Evolutionary conservation across 2,113 vertebrate species (phyloP).

Genomic region (Bambusicola thoracicus): DNA sequence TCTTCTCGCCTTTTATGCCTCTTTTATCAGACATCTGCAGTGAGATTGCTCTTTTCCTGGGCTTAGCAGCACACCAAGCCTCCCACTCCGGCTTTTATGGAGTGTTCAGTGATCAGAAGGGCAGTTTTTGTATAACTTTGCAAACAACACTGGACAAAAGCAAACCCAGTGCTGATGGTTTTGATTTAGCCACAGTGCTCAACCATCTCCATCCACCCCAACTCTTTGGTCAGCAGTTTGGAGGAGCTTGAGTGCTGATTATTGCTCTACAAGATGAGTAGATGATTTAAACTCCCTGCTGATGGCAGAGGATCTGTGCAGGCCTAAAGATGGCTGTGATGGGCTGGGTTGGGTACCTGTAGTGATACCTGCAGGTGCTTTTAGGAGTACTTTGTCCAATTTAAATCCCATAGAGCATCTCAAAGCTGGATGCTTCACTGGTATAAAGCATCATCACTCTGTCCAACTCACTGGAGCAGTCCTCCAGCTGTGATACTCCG

Average conservation of each 20-base stretch:
- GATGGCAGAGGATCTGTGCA: not conserved
- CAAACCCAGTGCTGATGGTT: not conserved
- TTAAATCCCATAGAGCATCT: not conserved
- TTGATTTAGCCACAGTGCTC: not conserved
- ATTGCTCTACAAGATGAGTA: not conserved
- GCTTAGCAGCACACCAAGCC: not conserved
- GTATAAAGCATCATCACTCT: not conserved
- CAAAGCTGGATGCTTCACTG: not conserved
- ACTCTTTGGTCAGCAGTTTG: not conserved
- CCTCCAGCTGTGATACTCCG: not conserved
- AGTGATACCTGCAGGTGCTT: not conserved
- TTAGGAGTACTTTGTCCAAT: not conserved
- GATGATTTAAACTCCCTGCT: not conserved
- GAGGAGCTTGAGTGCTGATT: not conserved
- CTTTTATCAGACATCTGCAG: not conserved
- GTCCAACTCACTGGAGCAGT: not conserved
- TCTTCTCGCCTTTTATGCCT: not conserved
- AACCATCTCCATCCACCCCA: not conserved
- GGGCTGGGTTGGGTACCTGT: not conserved
- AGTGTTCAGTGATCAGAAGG: not conserved
- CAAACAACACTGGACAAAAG: not conserved
- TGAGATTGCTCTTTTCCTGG: not conserved
- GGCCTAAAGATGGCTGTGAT: not conserved
- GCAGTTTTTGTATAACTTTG: not conserved
- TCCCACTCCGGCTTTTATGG: constrained; percentile 11